These are phyloP conservation scores for Latheticus oryzae DNA, from an alignment of 2,888 invertebrate genomes.

Conservation along the genomic window DNA sequence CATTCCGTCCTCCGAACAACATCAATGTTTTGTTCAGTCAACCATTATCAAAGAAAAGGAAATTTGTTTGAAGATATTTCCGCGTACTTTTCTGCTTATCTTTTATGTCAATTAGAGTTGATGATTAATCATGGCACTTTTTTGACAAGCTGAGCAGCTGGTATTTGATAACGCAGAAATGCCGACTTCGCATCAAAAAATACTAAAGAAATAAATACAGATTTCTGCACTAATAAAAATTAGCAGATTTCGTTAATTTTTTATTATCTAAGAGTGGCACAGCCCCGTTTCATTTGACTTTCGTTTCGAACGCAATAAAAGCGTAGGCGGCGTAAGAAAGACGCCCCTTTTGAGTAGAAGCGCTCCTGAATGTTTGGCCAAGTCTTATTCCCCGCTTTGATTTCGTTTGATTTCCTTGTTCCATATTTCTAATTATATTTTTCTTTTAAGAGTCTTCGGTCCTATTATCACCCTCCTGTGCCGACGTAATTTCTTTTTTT, in stretches of 20 bases:
- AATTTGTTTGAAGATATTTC: constrained; percentile 14
- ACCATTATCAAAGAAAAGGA: constrained; percentile 3
- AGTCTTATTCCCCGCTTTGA: constrained; percentile 37
- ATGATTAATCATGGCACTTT: too few species aligned
- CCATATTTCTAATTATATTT: constrained; percentile 63
- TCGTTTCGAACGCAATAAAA: constrained; percentile 18
- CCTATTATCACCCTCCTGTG: constrained; percentile 61
- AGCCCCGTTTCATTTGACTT: too few species aligned
- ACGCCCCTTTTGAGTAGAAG: constrained; percentile 21
- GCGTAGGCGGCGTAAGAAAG: constrained; percentile 24
- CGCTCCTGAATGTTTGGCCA: constrained; percentile 36
- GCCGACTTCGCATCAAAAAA: too few species aligned
- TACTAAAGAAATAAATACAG: too few species aligned
- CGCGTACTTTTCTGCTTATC: constrained; percentile 21
- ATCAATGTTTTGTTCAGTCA: constrained; percentile 10
- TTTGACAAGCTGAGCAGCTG: too few species aligned
- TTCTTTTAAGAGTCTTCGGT: constrained; percentile 59
- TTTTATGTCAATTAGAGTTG: too few species aligned
- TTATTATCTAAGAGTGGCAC: too few species aligned
- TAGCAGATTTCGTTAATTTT: too few species aligned
- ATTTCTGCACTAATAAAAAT: too few species aligned
- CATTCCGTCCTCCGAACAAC: constrained; percentile 32
- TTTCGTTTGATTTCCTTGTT: constrained; percentile 55
- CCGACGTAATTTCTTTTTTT: constrained; percentile 57
- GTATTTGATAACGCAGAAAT: too few species aligned